Base-by-base conservation (phyloP, 2,797 vertebrate genomes). In the Enteromius trimaculatus region DNA sequence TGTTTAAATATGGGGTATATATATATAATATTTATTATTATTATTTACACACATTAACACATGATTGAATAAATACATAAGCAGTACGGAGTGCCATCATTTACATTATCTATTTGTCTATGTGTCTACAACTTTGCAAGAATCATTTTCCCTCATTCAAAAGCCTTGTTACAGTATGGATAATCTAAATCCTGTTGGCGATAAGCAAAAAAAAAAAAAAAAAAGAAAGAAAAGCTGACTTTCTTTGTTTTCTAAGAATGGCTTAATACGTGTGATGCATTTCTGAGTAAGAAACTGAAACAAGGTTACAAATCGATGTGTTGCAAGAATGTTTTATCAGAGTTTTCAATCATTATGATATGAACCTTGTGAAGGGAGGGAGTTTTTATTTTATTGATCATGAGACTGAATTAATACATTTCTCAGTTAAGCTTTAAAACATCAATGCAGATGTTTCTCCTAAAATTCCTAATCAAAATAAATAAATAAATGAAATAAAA, bases 181-280 rank as follows among this genome's bases (percentile, higher is more conserved):
- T 77, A 49, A 80, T 31, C 69, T 42, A 39, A 58, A 76, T 19
- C 74, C n/a, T 65, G 19, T 62, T 47, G 26, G 47, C 34, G 47
- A 74, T 74, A 53, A 70, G 29, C 58, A 66, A 68, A 7, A 74
- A 39, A 11, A 21, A 19, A 34, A 51, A 21, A 11, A 19, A 19
- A 49, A 51, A n/a, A 13, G n/a, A 34, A 34, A 34, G 34, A 34
- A 34, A 51, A 26, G 60, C 2, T 34, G 71, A 74, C 10, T n/a
- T 55, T 75, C 47, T 72, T 76, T 34, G 6, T 3, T 34, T 74
- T 74, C 70, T 53, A 53, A 74, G 71, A 74, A 74, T 58, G 31
- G 21, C 21, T n/a, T n/a, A 55, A 55, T 10, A 13, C 34, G 26
- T 51, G 29, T 68, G 19, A 19, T 34, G 19, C 16, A 31, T 72